Evolutionary conservation across 37 sponge, comb jelly and placozoan genomes (phyloP), one percentile per base, ranked within the genome.

Genomic region (Theonella swinhoei): DNA sequence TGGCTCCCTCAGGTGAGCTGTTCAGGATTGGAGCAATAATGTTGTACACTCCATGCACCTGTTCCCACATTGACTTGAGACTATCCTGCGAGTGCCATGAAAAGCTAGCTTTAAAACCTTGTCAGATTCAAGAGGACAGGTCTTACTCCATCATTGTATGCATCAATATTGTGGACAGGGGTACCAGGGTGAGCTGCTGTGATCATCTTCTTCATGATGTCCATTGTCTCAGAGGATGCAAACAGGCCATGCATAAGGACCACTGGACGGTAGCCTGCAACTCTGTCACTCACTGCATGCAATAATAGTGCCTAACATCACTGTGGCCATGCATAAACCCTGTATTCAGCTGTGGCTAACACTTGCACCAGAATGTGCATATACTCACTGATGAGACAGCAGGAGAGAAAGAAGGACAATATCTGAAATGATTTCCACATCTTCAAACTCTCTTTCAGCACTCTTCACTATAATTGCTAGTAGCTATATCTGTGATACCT

Each of bases 151-250:
- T 79, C 65, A 61, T 86, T 41, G 72, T 78, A 86, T 35, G 76
- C 70, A 72, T 81, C 90, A 14, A 92, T 74, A 40, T 89, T 89
- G 80, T 67, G 62, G 35, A 93, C 82, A 34, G 87, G 28, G 14
- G 94, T 96, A 2, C 94, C 94, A 1, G 88, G 91, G 43, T 93
- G 87, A 40, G 91, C 91, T 47, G 54, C 14, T 14, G 14, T 7
- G 14, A 47, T 47, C 54, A 7, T 47, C 54, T 47, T 7, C 54
- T 47, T 14, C 11, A 47, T 7, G 14, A 7, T 47, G 54, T 47
- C 54, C 54, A 47, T 47, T 17, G 54, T 14, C 7, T 47, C 54
- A 17, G 54, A 47, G 54, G 54, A 47, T 14, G 14, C 54, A 17
- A 47, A 14, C 54, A 47, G 54, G 54, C 54, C 54, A 47, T 47